Evolutionary conservation across 2,888 invertebrate genomes (phyloP), one percentile per base, ranked within the genome.

Genomic region (Loripinus fragilis): DNA sequence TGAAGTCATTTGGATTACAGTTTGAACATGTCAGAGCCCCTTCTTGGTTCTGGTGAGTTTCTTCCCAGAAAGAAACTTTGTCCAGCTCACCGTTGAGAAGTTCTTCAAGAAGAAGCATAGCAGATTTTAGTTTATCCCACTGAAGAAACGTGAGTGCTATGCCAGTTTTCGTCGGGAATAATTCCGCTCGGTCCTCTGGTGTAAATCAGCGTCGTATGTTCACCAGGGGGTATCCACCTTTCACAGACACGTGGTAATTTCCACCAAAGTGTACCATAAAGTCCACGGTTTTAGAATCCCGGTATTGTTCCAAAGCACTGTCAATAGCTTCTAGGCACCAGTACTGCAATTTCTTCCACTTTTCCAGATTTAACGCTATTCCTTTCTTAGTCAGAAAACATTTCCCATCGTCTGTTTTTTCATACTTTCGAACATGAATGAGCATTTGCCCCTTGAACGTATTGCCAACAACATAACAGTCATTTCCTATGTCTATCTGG

Each of bases 301-400:
- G 23, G 38, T 66, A 66, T 41, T 25, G 30, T 10, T 66, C 42
- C 41, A 66, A 8, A 10, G 41, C 38, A 42, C 42, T 42, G 66
- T 42, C 42, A 23, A 66, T 42, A 38, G 3, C 20, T 38, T 66
- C 42, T n/a, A 41, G 42, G 41, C n/a, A 66, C 20, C 38, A 33
- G 38, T 38, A 25, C 38, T 66, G 41, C 8, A 38, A 23, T 38
- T 66, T 66, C 33, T 66, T 66, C 38, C 38, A 35, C 41, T 66
- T 66, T n/a, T 66, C 66, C n/a, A 66, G 66, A 66, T 66, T 42
- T 66, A 66, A 66, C 10, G 66, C 66, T 35, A 66, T 66, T 42
- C 66, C 66, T 25, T 38, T 42, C n/a, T 66, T 66, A 23, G 38
- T 66, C 17, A 20, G 42, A 41, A 66, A 66, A 23, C 23, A 38